Evolutionary conservation across 2,888 invertebrate species (phyloP).

Genomic region (Pocota personata): DNA sequence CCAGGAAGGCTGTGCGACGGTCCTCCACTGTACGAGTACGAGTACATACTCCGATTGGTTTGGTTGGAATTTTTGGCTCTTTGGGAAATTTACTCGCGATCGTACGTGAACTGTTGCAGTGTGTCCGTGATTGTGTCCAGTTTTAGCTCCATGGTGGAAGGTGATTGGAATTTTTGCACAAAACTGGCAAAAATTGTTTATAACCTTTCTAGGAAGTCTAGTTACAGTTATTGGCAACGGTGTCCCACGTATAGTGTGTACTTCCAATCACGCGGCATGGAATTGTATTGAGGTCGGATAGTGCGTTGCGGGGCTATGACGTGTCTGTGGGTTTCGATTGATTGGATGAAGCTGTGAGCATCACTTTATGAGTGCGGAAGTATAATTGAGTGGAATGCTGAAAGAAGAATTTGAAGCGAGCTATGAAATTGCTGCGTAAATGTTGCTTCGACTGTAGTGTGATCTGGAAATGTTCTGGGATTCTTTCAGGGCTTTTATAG

Average conservation of each 20-base stretch:
- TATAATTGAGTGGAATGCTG: slow-evolving; percentile 16
- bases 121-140: slow-evolving; percentile 28
- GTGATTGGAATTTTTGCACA: slow-evolving; percentile 58
- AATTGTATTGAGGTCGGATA: slow-evolving; percentile 34
- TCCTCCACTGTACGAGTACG: too few species aligned
- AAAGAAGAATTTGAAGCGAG: background rate
- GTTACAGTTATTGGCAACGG: slow-evolving; percentile 67
- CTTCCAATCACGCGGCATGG: slow-evolving; percentile 16
- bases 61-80: slow-evolving; percentile 51
- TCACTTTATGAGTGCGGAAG: slow-evolving; percentile 45
- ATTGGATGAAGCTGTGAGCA: slow-evolving; percentile 43
- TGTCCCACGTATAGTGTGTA: slow-evolving; percentile 42
- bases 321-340: slow-evolving; percentile 50
- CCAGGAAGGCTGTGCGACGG: too few species aligned
- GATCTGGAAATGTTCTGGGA: background rate
- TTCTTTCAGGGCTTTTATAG: background rate
- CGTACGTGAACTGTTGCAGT: slow-evolving; percentile 67
- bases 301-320: slow-evolving; percentile 30
- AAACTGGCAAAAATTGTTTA: slow-evolving; percentile 62
- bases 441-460: too few species aligned
- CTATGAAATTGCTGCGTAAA: background rate
- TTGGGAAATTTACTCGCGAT: slow-evolving; percentile 33
- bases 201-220: slow-evolving; percentile 67
- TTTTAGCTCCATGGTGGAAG: background rate
- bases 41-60: background rate